These are phyloP conservation scores for Chrysemys picta DNA, from an alignment of 2,113 vertebrate genomes.

Conservation along the genomic window DNA sequence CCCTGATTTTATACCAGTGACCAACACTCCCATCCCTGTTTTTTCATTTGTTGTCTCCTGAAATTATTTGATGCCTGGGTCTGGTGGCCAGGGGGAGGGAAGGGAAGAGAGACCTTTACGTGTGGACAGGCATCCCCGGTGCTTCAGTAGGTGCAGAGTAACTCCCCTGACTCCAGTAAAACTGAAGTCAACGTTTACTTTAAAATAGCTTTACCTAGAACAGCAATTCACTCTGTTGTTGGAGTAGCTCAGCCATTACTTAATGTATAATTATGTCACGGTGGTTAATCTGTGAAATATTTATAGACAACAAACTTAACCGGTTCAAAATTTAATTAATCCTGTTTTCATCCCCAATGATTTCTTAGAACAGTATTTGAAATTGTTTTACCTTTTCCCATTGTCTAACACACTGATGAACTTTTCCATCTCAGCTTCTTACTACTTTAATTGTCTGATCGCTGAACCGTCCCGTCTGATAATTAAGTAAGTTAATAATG, in stretches of 20 bases:
- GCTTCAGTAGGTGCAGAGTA: neutral
- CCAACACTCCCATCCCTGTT: neutral
- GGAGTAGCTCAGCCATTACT: neutral
- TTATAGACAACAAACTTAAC: slow-evolving; percentile 61
- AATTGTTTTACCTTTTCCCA: slow-evolving; percentile 45
- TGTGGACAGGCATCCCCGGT: neutral
- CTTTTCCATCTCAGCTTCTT: slow-evolving; percentile 41
- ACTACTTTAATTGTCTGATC: slow-evolving; percentile 58
- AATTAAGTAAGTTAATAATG: slow-evolving; percentile 60
- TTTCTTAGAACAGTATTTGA: slow-evolving; percentile 49
- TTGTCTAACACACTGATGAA: slow-evolving; percentile 54
- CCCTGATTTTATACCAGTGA: neutral
- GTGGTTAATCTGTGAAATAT: slow-evolving; percentile 39
- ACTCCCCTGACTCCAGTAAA: accelerated
- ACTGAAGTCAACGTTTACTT: neutral
- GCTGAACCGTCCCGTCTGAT: slow-evolving; percentile 49
- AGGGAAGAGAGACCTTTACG: neutral
- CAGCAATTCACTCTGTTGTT: neutral
- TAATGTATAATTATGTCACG: neutral
- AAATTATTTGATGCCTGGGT: neutral
- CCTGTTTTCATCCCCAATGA: slow-evolving; percentile 47
- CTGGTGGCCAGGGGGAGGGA: too few relatives aligned
- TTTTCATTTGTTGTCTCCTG: neutral
- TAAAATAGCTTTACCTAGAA: neutral
- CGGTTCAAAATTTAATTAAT: slow-evolving; percentile 56